A percentile compares a stretch with the other conserved stretches of the same genome.
Conservation (phyloP, 2,888 invertebrate genomes). For the Drosophila infuscata region DNA sequence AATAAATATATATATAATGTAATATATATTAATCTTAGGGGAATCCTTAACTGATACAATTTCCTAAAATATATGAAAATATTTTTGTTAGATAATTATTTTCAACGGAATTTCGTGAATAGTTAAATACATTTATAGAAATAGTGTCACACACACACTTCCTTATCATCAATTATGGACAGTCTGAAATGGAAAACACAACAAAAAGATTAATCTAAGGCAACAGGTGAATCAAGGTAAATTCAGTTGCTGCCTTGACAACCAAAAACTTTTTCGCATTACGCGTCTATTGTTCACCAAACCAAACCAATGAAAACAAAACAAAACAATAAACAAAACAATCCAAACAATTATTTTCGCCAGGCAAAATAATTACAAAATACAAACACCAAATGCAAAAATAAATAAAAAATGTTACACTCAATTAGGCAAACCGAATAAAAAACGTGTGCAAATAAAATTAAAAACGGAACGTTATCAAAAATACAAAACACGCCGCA, state of each 20-base stretch:
- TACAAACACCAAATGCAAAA: conserved; percentile 9
- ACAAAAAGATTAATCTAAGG: conserved; percentile 5
- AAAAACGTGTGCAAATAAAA: conserved; percentile 40
- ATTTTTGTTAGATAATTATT: background rate
- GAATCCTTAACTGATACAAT: no score
- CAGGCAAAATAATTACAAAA: conserved; percentile 46
- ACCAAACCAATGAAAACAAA: conserved; percentile 21
- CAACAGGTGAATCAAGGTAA: conserved; percentile 44
- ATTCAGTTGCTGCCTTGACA: conserved; percentile 38
- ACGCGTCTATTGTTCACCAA: conserved; percentile 42
- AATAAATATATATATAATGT: background rate
- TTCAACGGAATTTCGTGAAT: background rate
- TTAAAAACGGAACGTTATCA: conserved; percentile 14
- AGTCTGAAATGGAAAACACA: background rate
- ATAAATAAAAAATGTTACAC: conserved; percentile 30
- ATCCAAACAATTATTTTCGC: conserved; percentile 44
- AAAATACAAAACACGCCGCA: conserved; percentile 34
- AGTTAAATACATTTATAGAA: background rate
- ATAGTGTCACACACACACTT: conserved; percentile 29
- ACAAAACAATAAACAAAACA: conserved; percentile 10
- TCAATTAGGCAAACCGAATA: conserved; percentile 41
- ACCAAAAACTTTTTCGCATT: conserved; percentile 49
- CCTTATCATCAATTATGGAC: conserved; percentile 31
- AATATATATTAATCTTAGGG: no score
- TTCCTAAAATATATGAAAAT: background rate